These are phyloP conservation scores for Crypturellus undulatus DNA, from an alignment of 2,113 vertebrate genomes.

Conservation along the genomic window DNA sequence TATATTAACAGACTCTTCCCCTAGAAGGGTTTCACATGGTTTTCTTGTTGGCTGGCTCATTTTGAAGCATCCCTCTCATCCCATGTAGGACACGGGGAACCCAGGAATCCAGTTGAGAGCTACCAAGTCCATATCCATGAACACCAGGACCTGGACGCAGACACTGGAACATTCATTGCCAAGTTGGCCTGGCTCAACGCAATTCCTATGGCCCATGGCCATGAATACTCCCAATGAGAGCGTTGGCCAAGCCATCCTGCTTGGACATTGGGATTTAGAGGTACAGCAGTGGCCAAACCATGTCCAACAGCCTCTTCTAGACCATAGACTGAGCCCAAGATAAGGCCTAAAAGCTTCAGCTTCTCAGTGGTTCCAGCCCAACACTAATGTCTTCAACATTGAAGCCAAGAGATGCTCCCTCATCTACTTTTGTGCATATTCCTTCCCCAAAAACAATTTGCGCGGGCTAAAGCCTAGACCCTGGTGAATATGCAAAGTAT, in stretches of 20 bases:
- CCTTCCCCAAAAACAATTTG: not conserved
- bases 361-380: not conserved
- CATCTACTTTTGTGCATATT: not conserved
- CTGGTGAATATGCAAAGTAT: not conserved
- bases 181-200: not conserved
- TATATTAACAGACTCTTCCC: not conserved
- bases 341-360: not conserved
- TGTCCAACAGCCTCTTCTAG: not conserved
- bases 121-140: not conserved
- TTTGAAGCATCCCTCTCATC: not conserved
- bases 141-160: not conserved
- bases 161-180: not conserved
- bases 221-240: not conserved
- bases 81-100: not conserved
- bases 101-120: not conserved
- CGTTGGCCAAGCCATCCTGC: not conserved
- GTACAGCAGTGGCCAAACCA: not conserved
- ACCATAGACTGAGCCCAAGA: too few relatives aligned
- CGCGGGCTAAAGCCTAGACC: not conserved
- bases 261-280: not conserved
- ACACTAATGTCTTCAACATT: not conserved
- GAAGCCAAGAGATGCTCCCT: not conserved
- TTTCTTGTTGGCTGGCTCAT: not conserved
- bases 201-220: not conserved
- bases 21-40: not conserved